Base-by-base conservation (phyloP, 2,113 vertebrate genomes). In the Climacteris rufus region DNA sequence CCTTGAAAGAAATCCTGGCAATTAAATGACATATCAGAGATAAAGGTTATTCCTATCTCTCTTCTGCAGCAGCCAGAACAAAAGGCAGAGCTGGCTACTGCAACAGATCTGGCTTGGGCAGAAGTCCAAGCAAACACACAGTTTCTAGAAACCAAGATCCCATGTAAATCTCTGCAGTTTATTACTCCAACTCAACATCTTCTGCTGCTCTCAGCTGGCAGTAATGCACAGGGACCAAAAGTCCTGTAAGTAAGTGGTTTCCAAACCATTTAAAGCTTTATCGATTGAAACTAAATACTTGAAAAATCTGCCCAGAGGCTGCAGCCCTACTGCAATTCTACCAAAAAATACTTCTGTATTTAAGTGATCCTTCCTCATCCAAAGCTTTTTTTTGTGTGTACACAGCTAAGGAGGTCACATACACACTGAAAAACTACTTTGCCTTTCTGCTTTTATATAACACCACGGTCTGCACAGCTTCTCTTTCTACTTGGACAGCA, bases 51-150 rank as follows among this genome's bases (percentile, higher is more conserved):
- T 47, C 68, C 78, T 47, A 35, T 89, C 72, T 71, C 69, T 82
- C 75, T 80, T 31, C 79, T 79, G 77, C 91, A 72, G 87, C 91
- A 89, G 89, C 49, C 93, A 60, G 76, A 81, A 94, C 64, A 91
- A 94, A 92, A 82, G 72, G 94, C 60, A 88, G 84, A 84, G 69
- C 80, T 83, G 83, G 75, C 64, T 2, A 2, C n/a, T 81, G 59
- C 85, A 88, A 45, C 54, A 77, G 83, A 86, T 35, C n/a, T 63
- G 88, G 60, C 69, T 81, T 81, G 50, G 91, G 91, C 91, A 89
- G 76, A n/a, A 52, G 83, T 77, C 90, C 91, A 93, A 71, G 86
- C 68, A 92, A 83, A 83, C 68, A 57, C 7, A 72, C 22, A 25
- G 57, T 57, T 86, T 94, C 83, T 76, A 93, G 90, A 94, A 86